Base-by-base conservation (phyloP, 2,888 invertebrate species). In the Latheticus oryzae region DNA sequence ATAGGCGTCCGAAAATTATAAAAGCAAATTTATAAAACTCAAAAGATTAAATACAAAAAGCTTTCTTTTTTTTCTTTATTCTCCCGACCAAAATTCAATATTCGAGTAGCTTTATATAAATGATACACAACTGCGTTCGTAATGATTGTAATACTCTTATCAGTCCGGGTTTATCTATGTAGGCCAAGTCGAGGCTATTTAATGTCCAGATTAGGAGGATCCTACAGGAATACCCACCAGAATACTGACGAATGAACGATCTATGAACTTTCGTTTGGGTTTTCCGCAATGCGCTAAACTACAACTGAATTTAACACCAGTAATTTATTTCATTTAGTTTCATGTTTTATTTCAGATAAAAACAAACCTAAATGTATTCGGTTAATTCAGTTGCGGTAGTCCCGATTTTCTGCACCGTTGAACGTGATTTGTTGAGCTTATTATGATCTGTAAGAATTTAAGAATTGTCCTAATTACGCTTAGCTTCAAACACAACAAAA, bases 281-380 rank as follows among this genome's bases (percentile, higher is more conserved):
- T 53, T 28, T 42, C 58, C 53, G 58, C 58, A 58, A 42, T 58
- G 58, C 58, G 58, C 58, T 58, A 58, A 53, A 57, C 50, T 43
- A 51, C 19, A 43, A 57, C 43, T 32, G 43, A 42, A 56, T 50
- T 42, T 56, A 58, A 53, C 58, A 26, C 50, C 35, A 26, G 53
- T 42, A 53, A 58, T 58, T 53, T 58, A 58, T 58, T 58, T 58
- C 58, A 53, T 58, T 58, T 53, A 42, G 53, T 58, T 53, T 26
- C 40, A 37, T 53, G 58, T 48, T 53, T 35, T 42, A 42, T 47
- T 32, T 40, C 26, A 15, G 51, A 43, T 58, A 52, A 57, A 57
- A 51, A 53, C 53, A 53, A 26, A 13, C 42, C 26, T 32, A 42
- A 48, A 30, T 40, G 40, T 50, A 37, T 50, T 40, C 23, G 5